Evolutionary conservation across 2,888 invertebrate species (phyloP).

Genomic region (Margaritifera margaritifera): DNA sequence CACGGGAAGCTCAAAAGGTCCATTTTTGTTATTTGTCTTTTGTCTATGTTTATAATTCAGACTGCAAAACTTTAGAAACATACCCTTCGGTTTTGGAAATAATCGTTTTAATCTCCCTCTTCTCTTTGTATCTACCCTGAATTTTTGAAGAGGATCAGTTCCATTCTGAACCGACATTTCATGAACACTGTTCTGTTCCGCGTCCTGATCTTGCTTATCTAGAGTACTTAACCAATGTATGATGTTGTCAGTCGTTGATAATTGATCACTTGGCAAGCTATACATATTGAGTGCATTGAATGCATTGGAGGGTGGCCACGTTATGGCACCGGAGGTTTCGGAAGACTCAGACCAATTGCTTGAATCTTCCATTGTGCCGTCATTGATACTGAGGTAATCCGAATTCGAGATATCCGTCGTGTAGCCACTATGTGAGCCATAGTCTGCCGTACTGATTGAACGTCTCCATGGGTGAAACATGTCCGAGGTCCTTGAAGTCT

Average conservation of each 20-base stretch:
- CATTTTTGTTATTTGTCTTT: slow-evolving; percentile 1
- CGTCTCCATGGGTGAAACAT: not conserved
- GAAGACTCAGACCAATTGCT: slow-evolving; percentile 35
- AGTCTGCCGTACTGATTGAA: slow-evolving; percentile 4
- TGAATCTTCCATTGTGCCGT: slow-evolving; percentile 33
- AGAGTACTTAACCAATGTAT: slow-evolving; percentile 44
- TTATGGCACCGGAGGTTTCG: slow-evolving; percentile 42
- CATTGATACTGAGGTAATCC: slow-evolving; percentile 38
- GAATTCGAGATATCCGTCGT: slow-evolving; percentile 45
- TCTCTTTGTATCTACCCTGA: slow-evolving; percentile 33
- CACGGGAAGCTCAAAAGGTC: too few relatives aligned
- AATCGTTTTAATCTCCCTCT: slow-evolving; percentile 23
- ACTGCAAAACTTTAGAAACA: slow-evolving; percentile 36
- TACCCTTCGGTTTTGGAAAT: slow-evolving; percentile 35
- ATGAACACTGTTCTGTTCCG: slow-evolving; percentile 25
- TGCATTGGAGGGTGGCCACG: slow-evolving; percentile 50
- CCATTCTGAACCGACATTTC: slow-evolving; percentile 30
- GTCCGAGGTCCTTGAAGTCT: too few relatives aligned
- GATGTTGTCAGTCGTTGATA: slow-evolving; percentile 43
- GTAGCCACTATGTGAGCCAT: slow-evolving; percentile 27
- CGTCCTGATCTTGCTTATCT: slow-evolving; percentile 24
- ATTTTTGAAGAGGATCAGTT: slow-evolving; percentile 33
- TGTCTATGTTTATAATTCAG: slow-evolving; percentile 38
- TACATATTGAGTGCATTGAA: slow-evolving; percentile 39
- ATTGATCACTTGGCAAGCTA: slow-evolving; percentile 38